Evolutionary conservation across 2,888 invertebrate species (phyloP).

Genomic region (Globia sparganii): DNA sequence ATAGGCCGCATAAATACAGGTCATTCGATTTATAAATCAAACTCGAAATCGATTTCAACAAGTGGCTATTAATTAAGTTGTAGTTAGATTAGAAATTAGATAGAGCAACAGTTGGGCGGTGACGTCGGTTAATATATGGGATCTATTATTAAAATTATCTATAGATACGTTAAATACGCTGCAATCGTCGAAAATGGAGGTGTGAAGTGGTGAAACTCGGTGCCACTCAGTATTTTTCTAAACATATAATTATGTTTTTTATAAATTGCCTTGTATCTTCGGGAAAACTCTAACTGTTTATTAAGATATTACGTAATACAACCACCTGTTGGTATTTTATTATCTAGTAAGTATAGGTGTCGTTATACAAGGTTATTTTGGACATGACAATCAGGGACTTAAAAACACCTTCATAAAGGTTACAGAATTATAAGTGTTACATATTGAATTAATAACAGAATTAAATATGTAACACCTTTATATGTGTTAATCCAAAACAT

Average conservation of each 20-base stretch:
- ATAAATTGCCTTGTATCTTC: slow-evolving; percentile 61
- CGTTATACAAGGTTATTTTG: slow-evolving; percentile 49
- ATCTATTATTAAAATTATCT: slow-evolving; percentile 70
- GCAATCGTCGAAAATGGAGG: slow-evolving; percentile 71
- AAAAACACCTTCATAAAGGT: no score
- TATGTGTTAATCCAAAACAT: no score
- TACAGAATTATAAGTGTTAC: no score
- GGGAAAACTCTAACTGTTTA: slow-evolving; percentile 65
- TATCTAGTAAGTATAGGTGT: slow-evolving; percentile 28
- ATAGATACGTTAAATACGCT: slow-evolving; percentile 51
- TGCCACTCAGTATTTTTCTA: slow-evolving; percentile 68
- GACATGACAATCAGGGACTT: slow-evolving; percentile 18
- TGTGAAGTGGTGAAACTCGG: slow-evolving; percentile 77
- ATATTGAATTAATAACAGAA: no score
- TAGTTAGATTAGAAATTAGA: slow-evolving; percentile 90
- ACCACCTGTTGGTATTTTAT: slow-evolving; percentile 68
- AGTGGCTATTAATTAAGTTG: slow-evolving; percentile 90
- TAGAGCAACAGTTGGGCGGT: slow-evolving; percentile 85
- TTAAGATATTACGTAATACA: slow-evolving; percentile 65
- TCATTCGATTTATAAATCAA: slow-evolving; percentile 89
- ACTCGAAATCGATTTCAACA: slow-evolving; percentile 89
- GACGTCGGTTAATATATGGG: slow-evolving; percentile 82
- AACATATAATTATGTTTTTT: slow-evolving; percentile 68
- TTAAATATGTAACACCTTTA: no score
- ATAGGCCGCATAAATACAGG: slow-evolving; percentile 85